A percentile compares a stretch with the other conserved stretches of the same genome.
These are phyloP conservation scores for Pterobdella sp. DNA, from an alignment of 2,888 invertebrate genomes.

Conservation along the genomic window DNA sequence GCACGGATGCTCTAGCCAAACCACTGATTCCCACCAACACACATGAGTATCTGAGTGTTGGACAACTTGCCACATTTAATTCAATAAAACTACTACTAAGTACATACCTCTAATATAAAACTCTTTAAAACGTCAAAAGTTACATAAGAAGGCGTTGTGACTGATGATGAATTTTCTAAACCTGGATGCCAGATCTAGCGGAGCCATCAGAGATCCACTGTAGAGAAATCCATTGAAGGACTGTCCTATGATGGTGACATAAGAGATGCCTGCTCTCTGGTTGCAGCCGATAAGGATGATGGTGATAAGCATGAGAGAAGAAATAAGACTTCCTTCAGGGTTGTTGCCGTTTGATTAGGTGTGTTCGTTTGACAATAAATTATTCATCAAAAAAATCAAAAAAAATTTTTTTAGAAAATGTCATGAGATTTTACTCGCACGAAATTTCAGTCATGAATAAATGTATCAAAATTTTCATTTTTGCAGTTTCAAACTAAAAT, in stretches of 20 bases:
- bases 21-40: constrained; percentile 30
- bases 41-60: constrained; percentile 22
- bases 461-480: no score
- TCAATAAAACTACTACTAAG: not conserved
- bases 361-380: not conserved
- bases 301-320: constrained; percentile 26
- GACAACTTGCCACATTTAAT: no score
- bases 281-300: constrained; percentile 29
- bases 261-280: constrained; percentile 18
- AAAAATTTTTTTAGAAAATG: no score
- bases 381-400: not conserved
- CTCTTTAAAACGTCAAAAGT: no score
- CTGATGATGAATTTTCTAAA: not conserved
- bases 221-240: constrained; percentile 26
- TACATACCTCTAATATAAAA: not conserved
- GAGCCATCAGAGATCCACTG: constrained; percentile 27
- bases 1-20: constrained; percentile 27
- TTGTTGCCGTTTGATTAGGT: not conserved
- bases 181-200: constrained; percentile 25
- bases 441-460: no score
- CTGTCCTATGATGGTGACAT: constrained; percentile 24
- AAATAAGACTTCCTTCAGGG: constrained; percentile 21
- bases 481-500: no score
- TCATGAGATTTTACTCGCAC: no score
- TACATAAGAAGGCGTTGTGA: no score